Evolutionary conservation across 2,888 invertebrate genomes (phyloP), one percentile per base, ranked within the genome.

Genomic region (Cacoxenus indagator): DNA sequence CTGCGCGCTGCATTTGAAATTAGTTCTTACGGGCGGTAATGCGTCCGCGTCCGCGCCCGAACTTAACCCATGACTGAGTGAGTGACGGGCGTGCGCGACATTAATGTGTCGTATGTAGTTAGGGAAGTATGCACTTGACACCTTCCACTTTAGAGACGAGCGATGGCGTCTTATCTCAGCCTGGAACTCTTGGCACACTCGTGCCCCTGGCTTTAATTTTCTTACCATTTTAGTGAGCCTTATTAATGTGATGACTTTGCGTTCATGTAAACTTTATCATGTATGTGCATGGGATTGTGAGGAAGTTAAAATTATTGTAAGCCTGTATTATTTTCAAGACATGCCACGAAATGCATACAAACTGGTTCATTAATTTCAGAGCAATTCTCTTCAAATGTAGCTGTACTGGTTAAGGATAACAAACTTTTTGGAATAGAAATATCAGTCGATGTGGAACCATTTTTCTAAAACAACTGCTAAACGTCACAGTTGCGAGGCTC

Each of bases 1-100:
- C 22, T 51, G 19, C 74, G 68, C 76, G 81, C 71, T 78, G 81
- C 82, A 81, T 81, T 77, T 76, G 82, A 81, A 81, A 82, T 81
- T 81, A 81, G 80, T 80, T 80, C 22, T 45, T 24, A 54, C 8
- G 37, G 9, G 27, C 19, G 24, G 43, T 5, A 3, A 8, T 27
- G 8, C 17, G n/a, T 3, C 1, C 17, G 4, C 51, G 17, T 51
- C 22, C n/a, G 3, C 22, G 17, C 8, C 19, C 1, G 1, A 0
- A 51, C 22, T 8, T 48, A 51, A 26, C n/a, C n/a, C n/a, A 4
- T 24, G 43, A 6, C n/a, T 19, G 22, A 14, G 14, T 48, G 55
- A 26, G 6, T 19, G 43, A 6, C n/a, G 67, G 67, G 72, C 67
- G 69, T 66, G 76, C 24, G 31, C 64, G 67, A 77, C 75, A 76